phyloP scores from a whole-genome alignment of 2,113 vertebrate genomes.

The Prunella himalayana region DNA sequence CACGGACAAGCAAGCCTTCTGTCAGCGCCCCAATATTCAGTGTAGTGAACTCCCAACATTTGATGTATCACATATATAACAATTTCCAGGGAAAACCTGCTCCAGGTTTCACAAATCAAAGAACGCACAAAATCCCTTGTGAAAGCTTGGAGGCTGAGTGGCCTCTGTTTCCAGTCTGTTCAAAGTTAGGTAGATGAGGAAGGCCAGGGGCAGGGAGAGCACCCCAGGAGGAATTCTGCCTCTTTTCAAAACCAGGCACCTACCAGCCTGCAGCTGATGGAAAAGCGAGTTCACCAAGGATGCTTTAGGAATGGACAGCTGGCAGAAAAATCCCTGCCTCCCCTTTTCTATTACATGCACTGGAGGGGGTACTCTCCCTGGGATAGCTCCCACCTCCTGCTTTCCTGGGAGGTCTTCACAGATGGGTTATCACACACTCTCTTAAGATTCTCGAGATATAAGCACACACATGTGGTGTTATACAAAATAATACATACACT shows the following conservation, averaged over 20 bases:
- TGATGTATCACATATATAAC: fast-evolving
- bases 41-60: neutral
- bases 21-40: neutral
- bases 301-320: neutral
- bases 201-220: neutral
- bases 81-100: neutral
- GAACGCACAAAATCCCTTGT: neutral
- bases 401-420: neutral
- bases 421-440: neutral
- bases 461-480: neutral
- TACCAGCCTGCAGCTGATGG: neutral
- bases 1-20: neutral
- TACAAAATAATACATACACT: neutral
- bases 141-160: neutral
- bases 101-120: neutral
- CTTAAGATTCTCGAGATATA: neutral
- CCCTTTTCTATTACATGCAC: fast-evolving
- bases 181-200: neutral
- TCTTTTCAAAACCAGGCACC: neutral
- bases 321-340: neutral
- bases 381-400: neutral
- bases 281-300: neutral
- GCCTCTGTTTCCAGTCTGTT: neutral
- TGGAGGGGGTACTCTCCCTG: neutral
- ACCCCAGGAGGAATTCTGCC: neutral